Conservation (phyloP, 1,140 invertebrate genomes). For the Hirudo medicinalis region DNA sequence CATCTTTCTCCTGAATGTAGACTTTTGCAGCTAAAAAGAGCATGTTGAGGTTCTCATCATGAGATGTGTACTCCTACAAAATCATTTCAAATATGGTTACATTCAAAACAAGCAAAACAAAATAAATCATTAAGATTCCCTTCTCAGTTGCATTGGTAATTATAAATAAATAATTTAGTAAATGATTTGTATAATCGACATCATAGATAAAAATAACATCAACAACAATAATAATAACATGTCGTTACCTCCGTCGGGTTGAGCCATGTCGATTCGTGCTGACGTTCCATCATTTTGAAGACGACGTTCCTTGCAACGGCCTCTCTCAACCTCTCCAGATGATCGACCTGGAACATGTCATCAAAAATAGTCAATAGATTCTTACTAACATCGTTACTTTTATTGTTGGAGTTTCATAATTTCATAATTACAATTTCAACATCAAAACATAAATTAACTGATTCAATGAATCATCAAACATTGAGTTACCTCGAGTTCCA, state of each 20-base stretch:
- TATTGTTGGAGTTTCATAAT: neutral
- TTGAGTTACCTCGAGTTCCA: constrained; percentile 39
- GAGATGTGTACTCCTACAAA: too few relatives aligned
- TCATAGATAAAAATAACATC: neutral
- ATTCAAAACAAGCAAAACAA: neutral
- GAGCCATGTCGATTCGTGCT: constrained; percentile 10
- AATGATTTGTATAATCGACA: neutral
- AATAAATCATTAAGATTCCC: neutral
- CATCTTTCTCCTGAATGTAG: neutral
- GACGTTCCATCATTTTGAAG: constrained; percentile 1
- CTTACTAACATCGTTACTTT: neutral
- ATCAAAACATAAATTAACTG: neutral
- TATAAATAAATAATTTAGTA: neutral
- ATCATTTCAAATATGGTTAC: neutral
- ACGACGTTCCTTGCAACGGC: neutral
- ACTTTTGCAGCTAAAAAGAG: neutral
- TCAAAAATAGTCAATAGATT: neutral
- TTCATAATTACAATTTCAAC: neutral
- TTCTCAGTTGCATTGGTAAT: neutral
- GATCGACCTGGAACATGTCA: neutral
- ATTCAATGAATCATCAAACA: neutral
- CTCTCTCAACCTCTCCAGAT: constrained; percentile 11
- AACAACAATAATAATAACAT: neutral
- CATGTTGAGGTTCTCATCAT: too few relatives aligned
- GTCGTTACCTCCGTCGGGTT: constrained; percentile 16